Base-by-base conservation (phyloP, 1,140 invertebrate species). In the Rhyacophila brunnea region DNA sequence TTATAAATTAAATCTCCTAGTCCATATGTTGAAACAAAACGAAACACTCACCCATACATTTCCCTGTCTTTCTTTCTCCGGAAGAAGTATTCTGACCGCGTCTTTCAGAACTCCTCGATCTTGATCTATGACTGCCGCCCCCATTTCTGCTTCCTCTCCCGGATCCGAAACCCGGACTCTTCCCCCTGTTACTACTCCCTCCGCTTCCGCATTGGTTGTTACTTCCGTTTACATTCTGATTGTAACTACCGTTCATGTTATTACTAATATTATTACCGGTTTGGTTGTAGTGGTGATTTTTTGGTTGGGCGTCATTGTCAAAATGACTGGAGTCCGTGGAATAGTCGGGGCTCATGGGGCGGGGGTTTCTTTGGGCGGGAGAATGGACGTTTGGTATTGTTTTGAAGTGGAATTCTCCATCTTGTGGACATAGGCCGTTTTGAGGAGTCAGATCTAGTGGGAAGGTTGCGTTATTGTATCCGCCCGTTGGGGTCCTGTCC, bases 41-140 rank as follows among this genome's bases (percentile, higher is more conserved):
- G 3, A 7, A 11, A 14, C 35, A 47, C 43, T 58, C 15, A 65
- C 58, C 58, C 34, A 23, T 50, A 20, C 49, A 40, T 48, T 58
- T 65, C 14, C 35, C 45, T 38, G 40, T 42, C 20, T 65, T 65
- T 20, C 58, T 65, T 36, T 65, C 63, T 32, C 58, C 57, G 11
- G 63, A 60, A 14, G 62, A 60, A 23, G 48, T 58, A 17, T 51
- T 17, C n/a, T 53, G 56, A 20, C 46, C 55, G 13, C 44, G 48
- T 14, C 58, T 53, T 17, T 65, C 63, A 10, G 63, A 65, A 18
- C 58, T 65, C 18, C 54, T 61, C 11, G 57, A 59, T 40, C 61
- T 58, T 1, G 62, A 65, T 14, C 58, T 34, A 28, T 58, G 54
- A 55, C 63, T 65, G 20, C 60, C 60, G 11, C 42, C 43, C 20